These are phyloP conservation scores for Eilema depressum DNA, from an alignment of 2,888 invertebrate genomes.

Conservation along the genomic window DNA sequence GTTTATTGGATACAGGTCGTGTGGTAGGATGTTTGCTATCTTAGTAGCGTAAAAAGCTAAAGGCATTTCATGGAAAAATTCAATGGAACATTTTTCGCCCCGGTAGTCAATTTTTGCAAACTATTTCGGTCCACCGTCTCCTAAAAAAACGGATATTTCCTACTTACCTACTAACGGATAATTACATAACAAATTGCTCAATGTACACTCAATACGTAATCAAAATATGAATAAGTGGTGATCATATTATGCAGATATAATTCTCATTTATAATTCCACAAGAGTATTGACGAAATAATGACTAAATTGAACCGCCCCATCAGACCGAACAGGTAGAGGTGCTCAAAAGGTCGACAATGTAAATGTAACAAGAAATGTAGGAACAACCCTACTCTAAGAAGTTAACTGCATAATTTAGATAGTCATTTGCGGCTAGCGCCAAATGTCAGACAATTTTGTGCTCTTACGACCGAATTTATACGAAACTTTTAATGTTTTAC, in stretches of 20 bases:
- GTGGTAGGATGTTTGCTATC: too few species aligned
- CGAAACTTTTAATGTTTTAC: conserved; percentile 31
- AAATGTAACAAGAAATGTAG: conserved; percentile 32
- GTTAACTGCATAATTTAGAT: conserved; percentile 79
- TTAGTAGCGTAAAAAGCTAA: too few species aligned
- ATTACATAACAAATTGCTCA: not conserved
- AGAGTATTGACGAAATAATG: conserved; percentile 35
- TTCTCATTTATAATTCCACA: conserved; percentile 15
- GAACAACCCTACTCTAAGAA: conserved; percentile 52
- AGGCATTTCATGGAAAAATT: too few species aligned
- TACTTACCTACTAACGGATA: too few species aligned
- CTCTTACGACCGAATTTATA: conserved; percentile 45
- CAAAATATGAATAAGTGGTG: not conserved
- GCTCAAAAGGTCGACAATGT: conserved; percentile 47
- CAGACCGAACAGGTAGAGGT: conserved; percentile 35
- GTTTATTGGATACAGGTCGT: too few species aligned
- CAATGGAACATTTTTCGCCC: too few species aligned
- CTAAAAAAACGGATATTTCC: too few species aligned
- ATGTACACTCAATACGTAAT: not conserved
- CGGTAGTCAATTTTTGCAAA: too few species aligned
- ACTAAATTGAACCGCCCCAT: conserved; percentile 28
- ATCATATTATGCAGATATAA: not conserved
- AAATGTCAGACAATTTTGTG: conserved; percentile 70
- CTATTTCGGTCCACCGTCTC: too few species aligned
- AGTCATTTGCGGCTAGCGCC: conserved; percentile 71